Base-by-base conservation (phyloP, 53 echinoderm and acorn worm species). In the Echinometra lucunter region DNA sequence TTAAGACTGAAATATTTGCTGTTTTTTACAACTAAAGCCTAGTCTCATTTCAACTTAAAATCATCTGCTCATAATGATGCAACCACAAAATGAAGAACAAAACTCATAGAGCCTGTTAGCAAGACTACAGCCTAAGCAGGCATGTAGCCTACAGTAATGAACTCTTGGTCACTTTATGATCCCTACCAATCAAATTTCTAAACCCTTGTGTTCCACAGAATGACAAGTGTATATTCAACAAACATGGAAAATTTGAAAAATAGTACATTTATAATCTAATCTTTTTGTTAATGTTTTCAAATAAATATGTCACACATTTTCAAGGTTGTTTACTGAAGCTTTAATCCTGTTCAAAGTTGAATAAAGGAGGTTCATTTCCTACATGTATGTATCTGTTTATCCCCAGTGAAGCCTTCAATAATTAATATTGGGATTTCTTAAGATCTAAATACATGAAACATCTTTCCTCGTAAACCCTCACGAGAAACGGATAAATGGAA, bases 111-210 rank as follows among this genome's bases (percentile, higher is more conserved):
- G 85, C n/a, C 47, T 85, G 85, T 25, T 47, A 28, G 85, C 28
- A 11, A 49, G 49, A 53, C 28, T 47, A 49, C n/a, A 85, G 30
- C 49, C 49, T 28, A 28, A 30, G 85, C 85, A 85, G 18, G 45
- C 85, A 85, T 13, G 85, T 28, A 49, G 49, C 45, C 47, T 49
- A 49, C 53, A 85, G 40, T 60, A 60, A 63, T 90, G 60, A 25
- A 8, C 60, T 63, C 90, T 60, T 38, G 90, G 90, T 45, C 90
- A 90, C 90, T 37, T 13, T 58, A 90, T 90, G 10, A 90, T 90
- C 58, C n/a, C 58, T 90, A 90, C 37, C 63, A 37, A 57, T 12
- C 18, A 37, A 37, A 60, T 60, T 37, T 89, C 17, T 37, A 53
- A 53, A 37, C 28, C 28, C 85, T 12, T n/a, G 49, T 75, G 60